phyloP scores from a whole-genome alignment of 2,113 vertebrate genomes.

The Eulemur rufifrons region DNA sequence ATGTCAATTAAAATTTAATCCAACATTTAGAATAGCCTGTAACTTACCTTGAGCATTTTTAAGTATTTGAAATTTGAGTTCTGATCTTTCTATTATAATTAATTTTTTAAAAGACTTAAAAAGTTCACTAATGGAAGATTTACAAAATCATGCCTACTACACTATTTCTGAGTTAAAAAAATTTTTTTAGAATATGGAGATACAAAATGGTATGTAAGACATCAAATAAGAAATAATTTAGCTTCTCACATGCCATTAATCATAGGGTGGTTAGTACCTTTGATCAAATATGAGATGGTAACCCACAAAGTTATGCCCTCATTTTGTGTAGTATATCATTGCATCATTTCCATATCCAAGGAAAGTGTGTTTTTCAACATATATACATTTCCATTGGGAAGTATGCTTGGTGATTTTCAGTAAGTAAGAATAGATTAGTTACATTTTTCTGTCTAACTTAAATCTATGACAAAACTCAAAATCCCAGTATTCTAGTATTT shows the following conservation, averaged over 20 bases:
- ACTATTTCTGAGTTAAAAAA: background rate
- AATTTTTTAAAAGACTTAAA: background rate
- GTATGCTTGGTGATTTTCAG: background rate
- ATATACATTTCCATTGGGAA: background rate
- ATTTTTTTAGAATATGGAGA: background rate
- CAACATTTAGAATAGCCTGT: background rate
- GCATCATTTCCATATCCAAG: background rate
- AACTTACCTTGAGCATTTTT: background rate
- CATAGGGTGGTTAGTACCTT: background rate
- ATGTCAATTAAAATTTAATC: conserved; percentile 12
- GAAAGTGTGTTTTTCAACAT: background rate
- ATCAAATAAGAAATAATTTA: background rate
- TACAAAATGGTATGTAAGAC: background rate
- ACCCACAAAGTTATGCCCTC: background rate
- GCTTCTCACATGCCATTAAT: background rate
- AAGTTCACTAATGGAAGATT: background rate
- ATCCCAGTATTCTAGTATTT: background rate
- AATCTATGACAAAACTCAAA: background rate
- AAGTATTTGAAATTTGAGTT: background rate
- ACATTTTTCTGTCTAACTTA: background rate
- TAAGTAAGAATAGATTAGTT: background rate
- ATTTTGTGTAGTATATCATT: background rate
- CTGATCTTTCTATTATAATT: background rate
- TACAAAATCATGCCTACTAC: background rate
- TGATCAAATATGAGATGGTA: background rate